Evolutionary conservation across 2,113 vertebrate species (phyloP).

Genomic region (Otis tarda): DNA sequence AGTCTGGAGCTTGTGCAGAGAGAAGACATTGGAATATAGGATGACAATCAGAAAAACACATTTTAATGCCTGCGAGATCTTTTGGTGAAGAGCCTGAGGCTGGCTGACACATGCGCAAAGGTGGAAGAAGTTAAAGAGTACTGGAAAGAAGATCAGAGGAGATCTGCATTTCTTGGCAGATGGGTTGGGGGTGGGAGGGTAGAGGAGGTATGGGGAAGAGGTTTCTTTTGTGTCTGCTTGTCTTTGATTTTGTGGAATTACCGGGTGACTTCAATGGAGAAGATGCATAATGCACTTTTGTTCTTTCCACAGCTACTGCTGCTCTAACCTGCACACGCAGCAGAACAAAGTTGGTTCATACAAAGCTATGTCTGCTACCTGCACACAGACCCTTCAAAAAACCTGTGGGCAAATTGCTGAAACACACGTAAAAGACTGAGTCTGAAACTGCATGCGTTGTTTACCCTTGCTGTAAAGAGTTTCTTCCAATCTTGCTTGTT

Average conservation of each 20-base stretch:
- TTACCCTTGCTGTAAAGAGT: background rate
- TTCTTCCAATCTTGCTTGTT: background rate
- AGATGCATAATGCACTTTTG: background rate
- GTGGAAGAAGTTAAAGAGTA: background rate
- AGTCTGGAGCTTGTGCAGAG: background rate
- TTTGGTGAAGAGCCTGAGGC: background rate
- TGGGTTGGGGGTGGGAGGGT: background rate
- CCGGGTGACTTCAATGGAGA: background rate
- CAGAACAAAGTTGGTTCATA: background rate
- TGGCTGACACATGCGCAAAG: background rate
- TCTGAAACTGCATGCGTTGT: background rate
- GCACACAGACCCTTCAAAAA: background rate
- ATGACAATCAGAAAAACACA: background rate
- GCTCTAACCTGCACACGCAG: background rate
- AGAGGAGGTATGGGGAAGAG: background rate
- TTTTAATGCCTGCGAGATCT: background rate
- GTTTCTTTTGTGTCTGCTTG: background rate
- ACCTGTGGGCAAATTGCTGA: background rate
- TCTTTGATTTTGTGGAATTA: background rate
- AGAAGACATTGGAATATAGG: background rate
- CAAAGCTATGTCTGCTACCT: background rate
- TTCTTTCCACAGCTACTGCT: background rate
- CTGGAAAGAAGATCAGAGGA: background rate
- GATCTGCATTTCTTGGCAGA: background rate
- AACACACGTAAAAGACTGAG: background rate